Base-by-base conservation (phyloP, 1,140 invertebrate genomes). In the Calephelis virginiensis region DNA sequence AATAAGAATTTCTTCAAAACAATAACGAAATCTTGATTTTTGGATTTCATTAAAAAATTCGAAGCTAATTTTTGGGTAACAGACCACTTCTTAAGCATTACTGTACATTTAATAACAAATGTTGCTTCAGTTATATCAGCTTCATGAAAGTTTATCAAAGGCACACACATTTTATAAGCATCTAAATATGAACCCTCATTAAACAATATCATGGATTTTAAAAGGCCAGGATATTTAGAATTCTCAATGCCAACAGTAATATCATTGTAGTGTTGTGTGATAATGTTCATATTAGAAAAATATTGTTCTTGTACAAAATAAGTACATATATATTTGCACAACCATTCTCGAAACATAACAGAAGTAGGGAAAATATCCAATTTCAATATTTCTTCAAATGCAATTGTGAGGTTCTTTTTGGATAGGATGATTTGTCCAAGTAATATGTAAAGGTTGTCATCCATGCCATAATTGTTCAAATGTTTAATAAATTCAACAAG, bases 141-240 rank as follows among this genome's bases (percentile, higher is more conserved):
- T 70, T 89, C 77, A 48, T 85, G 77, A 66, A 86, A 90, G 68
- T 90, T 86, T 43, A 90, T 67, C 59, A 90, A 67, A 48, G 85
- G 85, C 12, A 89, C 74, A 82, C 79, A 86, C 68, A 82, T 76
- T 72, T 89, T 90, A 67, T 89, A 92, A 5, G 94, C 92, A 69
- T 93, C 86, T 8, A 94, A 74, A 69, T 92, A 92, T 70, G 93
- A 90, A 9, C 90, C 80, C 48, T 91, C 80, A 45, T 91, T 80
- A 81, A 90, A 94, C 9, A 88, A 79, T 90, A 90, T 77, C n/a
- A 94, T 90, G 43, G 93, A 93, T 85, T 93, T 93, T 48, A 94
- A 91, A n/a, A 95, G 84, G 14, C 92, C 74, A 11, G 89, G 94
- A 72, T 93, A 90, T 78, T 92, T 92, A 0, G 94, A 95, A 48